phyloP scores from a whole-genome alignment of 92 coral and sea anemone genomes.

The Hydrozoanthus gracilis region DNA sequence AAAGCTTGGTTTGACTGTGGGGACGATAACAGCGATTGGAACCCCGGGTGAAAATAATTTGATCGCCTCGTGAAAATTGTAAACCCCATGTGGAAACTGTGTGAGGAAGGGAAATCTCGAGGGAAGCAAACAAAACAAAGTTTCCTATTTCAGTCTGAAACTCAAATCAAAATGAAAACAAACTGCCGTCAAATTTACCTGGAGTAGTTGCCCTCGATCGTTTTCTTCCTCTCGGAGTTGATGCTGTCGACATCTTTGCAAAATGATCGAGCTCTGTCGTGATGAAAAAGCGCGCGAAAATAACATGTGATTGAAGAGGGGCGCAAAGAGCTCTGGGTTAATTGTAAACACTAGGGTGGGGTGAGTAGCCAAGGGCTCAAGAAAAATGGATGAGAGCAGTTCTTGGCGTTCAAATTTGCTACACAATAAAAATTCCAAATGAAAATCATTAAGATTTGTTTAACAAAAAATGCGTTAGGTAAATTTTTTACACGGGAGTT shows the following conservation, averaged over 20 bases:
- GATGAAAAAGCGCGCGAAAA: constrained; percentile 97
- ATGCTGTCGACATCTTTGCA: constrained; percentile 77
- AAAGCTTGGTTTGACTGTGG: no score
- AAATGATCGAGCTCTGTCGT: constrained; percentile 22
- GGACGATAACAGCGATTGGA: no score
- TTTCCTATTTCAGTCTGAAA: background rate
- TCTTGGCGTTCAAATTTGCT: no score
- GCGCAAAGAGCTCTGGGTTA: constrained; percentile 49
- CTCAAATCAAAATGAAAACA: background rate
- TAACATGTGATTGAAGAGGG: constrained; percentile 54
- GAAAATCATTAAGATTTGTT: no score
- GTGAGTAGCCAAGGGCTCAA: background rate
- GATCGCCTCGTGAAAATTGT: no score
- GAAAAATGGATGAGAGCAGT: no score
- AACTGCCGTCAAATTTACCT: constrained; percentile 51
- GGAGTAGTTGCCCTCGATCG: constrained; percentile 87
- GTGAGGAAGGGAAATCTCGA: no score
- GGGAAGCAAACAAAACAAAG: background rate
- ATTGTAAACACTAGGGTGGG: background rate
- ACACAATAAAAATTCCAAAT: no score
- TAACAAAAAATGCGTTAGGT: no score
- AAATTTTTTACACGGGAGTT: no score
- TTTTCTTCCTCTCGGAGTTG: constrained; percentile 90
- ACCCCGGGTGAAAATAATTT: no score
- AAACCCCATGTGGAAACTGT: no score